Base-by-base conservation (phyloP, 2,888 invertebrate species). In the Hoplodrina ambigua region DNA sequence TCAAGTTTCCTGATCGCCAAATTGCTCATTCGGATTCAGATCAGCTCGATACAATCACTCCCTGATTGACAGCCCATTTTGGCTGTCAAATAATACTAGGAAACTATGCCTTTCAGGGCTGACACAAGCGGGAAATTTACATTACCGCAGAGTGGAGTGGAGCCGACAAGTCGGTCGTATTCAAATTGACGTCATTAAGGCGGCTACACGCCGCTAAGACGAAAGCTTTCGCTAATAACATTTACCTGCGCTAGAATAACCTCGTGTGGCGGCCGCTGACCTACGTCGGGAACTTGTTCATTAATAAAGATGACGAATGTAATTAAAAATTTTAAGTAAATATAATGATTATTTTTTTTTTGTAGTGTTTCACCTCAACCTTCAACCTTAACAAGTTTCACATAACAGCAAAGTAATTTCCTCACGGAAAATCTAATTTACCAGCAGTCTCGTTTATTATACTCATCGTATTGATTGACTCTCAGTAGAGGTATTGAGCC, bases 121-220 rank as follows among this genome's bases (percentile, higher is more conserved):
- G 86, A 73, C 86, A 78, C 85, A 76, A 87, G 78, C 85, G 82
- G 89, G 90, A 90, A 91, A 93, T 93, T 91, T 91, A 86, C 90
- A 88, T 91, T 88, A 88, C 86, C 88, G 84, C 72, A 41, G 83
- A 86, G 84, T 86, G 85, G 86, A 87, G 89, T 80, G 87, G 88
- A 86, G 85, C 86, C 86, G 88, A 87, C 89, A 88, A 88, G 88
- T 85, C 86, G 86, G 87, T 86, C 87, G 88, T 89, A 92, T 93
- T 92, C 90, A 93, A 94, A 94, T 92, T 91, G 90, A 89, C 86
- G 89, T 88, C 88, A 92, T 93, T 93, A 93, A 90, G 86, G 86
- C 86, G 82, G 85, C 87, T 80, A 85, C 87, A 88, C 86, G 82
- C 79, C 72, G 75, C 78, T 84, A 82, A 88, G 85, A 85, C 76